A percentile compares a stretch with the other conserved stretches of the same genome.
These are phyloP conservation scores for Cuniculus paca DNA, from an alignment of 2,797 vertebrate species.

Conservation along the genomic window DNA sequence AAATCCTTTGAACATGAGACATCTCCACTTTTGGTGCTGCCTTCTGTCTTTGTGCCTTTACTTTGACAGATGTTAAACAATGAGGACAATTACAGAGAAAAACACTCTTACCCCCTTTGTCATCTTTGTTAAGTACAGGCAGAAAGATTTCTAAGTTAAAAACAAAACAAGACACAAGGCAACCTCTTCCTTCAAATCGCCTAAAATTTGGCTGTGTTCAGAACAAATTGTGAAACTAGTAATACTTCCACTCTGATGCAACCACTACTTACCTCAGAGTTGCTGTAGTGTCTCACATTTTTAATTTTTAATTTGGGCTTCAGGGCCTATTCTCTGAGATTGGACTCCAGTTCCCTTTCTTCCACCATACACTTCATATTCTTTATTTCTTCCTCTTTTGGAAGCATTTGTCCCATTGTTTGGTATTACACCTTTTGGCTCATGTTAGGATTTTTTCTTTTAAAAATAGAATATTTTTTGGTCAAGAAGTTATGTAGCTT, in stretches of 20 bases:
- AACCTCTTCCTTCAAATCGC: not conserved
- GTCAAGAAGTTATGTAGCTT: not conserved
- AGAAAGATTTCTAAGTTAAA: constrained; percentile 7
- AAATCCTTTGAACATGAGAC: not conserved
- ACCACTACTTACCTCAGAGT: too few species aligned
- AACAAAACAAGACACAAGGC: not conserved
- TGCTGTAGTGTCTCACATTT: accelerated
- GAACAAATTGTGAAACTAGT: not conserved
- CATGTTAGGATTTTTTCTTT: not conserved
- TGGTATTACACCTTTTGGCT: not conserved
- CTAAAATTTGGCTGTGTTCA: not conserved
- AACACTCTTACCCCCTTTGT: not conserved
- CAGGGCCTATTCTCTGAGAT: not conserved
- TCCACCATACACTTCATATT: not conserved
- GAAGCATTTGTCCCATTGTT: not conserved
- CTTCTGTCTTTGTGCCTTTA: not conserved
- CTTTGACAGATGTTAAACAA: not conserved
- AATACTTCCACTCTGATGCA: not conserved
- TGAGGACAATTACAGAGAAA: not conserved
- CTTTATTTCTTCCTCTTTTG: not conserved
- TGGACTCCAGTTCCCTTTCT: not conserved
- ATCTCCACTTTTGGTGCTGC: not conserved
- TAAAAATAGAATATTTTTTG: not conserved
- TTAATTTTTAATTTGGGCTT: not conserved
- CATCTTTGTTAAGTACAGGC: not conserved